Evolutionary conservation across 2,888 invertebrate genomes (phyloP), one percentile per base, ranked within the genome.

Genomic region (Mimachlamys varia): DNA sequence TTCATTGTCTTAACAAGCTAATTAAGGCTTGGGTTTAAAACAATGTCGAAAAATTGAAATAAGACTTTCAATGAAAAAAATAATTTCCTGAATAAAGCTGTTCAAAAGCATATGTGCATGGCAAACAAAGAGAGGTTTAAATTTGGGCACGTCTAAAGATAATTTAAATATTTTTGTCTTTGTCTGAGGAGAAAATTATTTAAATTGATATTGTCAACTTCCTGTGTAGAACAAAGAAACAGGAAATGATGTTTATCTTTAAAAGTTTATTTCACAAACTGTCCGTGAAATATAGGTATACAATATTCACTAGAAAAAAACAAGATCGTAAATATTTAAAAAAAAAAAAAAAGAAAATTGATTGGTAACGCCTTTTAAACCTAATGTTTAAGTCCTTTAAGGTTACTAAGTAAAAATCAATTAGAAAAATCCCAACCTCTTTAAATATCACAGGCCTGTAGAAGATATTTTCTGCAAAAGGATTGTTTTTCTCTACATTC

Each of bases 221-320:
- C 76, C 76, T 27, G 76, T 76, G 2, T 33, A 33, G 12, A 76
- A 76, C 76, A 76, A 76, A 76, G 76, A 76, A 7, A 33, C 76
- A 76, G 76, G 76, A 76, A 76, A 33, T 76, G 76, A 33, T 33
- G 27, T 5, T 76, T 76, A 76, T 76, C 76, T 76, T 12, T n/a
- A n/a, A 2, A 7, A 7, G 19, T 33, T 76, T 76, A 12, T 0
- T 27, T 76, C 76, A 76, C 33, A 33, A 76, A 76, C 76, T 76
- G 76, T 5, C 76, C 33, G 76, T 76, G 27, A 76, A 76, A 76
- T 76, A 76, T 33, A 76, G 76, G 76, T 76, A 76, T 76, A 33
- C 33, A 76, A 76, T 33, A 33, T 33, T 10, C 10, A n/a, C 3
- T 5, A 62, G 22, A 22, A n/a, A 62, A n/a, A 76, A 33, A 33